These are phyloP conservation scores for Semnornis frantzii DNA, from an alignment of 2,113 vertebrate genomes.

Conservation along the genomic window DNA sequence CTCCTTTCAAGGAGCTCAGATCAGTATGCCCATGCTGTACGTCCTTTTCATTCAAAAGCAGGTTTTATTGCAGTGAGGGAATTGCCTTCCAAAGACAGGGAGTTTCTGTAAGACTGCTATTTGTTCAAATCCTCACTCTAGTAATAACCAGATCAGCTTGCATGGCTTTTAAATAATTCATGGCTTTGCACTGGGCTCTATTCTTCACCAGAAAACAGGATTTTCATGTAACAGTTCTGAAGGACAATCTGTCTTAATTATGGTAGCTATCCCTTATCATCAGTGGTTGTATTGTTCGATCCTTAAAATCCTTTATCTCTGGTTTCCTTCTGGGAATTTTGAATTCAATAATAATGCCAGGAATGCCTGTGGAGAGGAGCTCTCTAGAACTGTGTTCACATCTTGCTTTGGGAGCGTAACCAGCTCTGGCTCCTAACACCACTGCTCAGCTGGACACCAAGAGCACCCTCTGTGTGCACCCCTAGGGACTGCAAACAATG, in stretches of 20 bases:
- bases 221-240: background rate
- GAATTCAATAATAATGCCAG: background rate
- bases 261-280: background rate
- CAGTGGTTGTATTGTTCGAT: background rate
- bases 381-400: background rate
- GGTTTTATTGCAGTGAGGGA: background rate
- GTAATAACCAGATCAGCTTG: background rate
- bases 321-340: background rate
- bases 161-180: background rate
- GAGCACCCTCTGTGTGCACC: background rate
- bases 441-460: fast-evolving
- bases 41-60: background rate
- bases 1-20: background rate
- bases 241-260: background rate
- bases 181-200: background rate
- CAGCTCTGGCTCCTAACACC: too few relatives aligned
- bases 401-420: background rate
- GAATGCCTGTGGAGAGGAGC: background rate
- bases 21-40: background rate
- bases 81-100: background rate
- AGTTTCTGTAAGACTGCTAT: background rate
- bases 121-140: background rate
- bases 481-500: fast-evolving
- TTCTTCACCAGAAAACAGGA: background rate
- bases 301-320: background rate